These are phyloP conservation scores for Thymelicus acteon DNA, from an alignment of 2,888 invertebrate genomes.

Conservation along the genomic window DNA sequence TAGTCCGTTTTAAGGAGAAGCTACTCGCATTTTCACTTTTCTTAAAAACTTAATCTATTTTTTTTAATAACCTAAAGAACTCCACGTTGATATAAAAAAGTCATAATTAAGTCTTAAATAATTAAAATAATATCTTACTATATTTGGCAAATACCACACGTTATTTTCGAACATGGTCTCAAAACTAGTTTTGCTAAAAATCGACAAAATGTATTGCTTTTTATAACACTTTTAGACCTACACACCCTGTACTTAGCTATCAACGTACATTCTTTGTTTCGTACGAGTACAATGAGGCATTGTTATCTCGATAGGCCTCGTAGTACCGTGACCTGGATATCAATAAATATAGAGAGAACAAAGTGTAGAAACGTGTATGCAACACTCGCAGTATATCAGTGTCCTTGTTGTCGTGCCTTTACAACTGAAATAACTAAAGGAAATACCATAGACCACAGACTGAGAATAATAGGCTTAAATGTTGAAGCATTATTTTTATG, in stretches of 20 bases:
- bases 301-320: constrained; percentile 37
- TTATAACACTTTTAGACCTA: constrained; percentile 22
- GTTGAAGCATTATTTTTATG: not conserved
- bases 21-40: no score
- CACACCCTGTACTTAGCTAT: constrained; percentile 24
- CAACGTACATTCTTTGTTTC: constrained; percentile 35
- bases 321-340: constrained; percentile 38
- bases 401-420: constrained; percentile 33
- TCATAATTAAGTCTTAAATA: no score
- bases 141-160: no score
- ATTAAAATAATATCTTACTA: no score
- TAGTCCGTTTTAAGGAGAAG: no score
- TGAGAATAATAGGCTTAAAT: not conserved
- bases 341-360: constrained; percentile 36
- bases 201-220: not conserved
- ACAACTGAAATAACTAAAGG: constrained; percentile 22
- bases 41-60: no score
- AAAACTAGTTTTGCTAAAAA: no score
- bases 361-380: constrained; percentile 39
- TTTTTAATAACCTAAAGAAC: no score
- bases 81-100: no score
- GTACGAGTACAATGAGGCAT: constrained; percentile 32
- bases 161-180: no score
- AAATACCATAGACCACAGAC: constrained; percentile 7
- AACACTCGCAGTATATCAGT: constrained; percentile 32